Evolutionary conservation across 1,140 invertebrate species (phyloP).

Genomic region (Orussus abietinus): DNA sequence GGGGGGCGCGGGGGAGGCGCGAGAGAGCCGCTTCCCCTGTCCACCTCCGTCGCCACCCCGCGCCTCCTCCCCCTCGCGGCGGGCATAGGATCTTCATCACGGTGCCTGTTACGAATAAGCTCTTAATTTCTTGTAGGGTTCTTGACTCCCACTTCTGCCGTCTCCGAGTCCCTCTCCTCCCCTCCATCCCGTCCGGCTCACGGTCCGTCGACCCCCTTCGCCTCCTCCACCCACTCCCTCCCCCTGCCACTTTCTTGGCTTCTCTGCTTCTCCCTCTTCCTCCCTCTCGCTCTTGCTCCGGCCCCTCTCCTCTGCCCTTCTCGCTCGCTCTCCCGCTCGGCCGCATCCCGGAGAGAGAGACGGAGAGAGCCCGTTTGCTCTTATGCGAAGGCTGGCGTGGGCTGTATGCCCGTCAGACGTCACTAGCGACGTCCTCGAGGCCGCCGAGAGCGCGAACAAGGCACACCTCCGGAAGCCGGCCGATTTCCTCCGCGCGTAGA

Average conservation of each 20-base stretch:
- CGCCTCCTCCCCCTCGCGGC: constrained; percentile 14
- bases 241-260: not conserved
- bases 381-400: constrained; percentile 28
- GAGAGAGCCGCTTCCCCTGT: constrained; percentile 15
- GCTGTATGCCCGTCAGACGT: constrained; percentile 25
- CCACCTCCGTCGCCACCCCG: constrained; percentile 5
- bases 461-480: not conserved
- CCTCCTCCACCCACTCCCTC: not conserved
- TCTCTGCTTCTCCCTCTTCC: constrained; percentile 18
- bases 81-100: constrained; percentile 46
- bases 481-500: not conserved
- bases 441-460: constrained; percentile 13
- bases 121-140: constrained; percentile 50
- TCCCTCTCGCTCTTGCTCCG: constrained; percentile 9
- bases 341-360: constrained; percentile 20
- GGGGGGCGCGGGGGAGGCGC: constrained; percentile 13
- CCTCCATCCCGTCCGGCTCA: not conserved
- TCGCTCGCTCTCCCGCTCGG: constrained; percentile 10
- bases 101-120: constrained; percentile 48
- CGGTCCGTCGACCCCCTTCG: not conserved
- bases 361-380: constrained; percentile 31
- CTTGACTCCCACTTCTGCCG: constrained; percentile 36
- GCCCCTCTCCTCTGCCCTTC: not conserved
- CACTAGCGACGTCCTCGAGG: constrained; percentile 19
- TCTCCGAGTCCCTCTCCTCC: constrained; percentile 19